Evolutionary conservation across 1,140 invertebrate species (phyloP), one percentile per base, ranked within the genome.

Genomic region (Megalopta genalis): DNA sequence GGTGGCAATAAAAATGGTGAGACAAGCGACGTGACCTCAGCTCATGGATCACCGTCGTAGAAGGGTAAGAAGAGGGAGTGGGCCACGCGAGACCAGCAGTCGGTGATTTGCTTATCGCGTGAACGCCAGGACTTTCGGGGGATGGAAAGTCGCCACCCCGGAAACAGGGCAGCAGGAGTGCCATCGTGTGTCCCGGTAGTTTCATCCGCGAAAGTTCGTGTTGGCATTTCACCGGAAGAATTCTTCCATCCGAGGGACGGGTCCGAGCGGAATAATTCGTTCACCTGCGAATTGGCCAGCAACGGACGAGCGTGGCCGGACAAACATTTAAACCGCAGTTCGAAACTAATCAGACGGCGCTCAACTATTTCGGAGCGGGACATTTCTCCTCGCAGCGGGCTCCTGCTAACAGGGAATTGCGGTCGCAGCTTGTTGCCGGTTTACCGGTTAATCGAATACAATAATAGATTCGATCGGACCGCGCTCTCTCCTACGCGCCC

Each of bases 271-370:
- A 64, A 63, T 27, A 23, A 63, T 77, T 77, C 37, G 63, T 75
- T 60, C 23, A 16, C 27, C 60, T 52, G 75, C 14, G 63, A 77
- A 77, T 71, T 71, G 57, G n/a, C 21, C 12, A 21, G 37, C 23
- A 39, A 21, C 7, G n/a, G 63, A 42, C 7, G 67, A 27, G 12
- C 54, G 32, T 39, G 18, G 18, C 59, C 49, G 67, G 59, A 71
- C 68, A 77, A 77, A 77, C 75, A 77, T 77, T 71, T 63, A 63
- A 77, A 71, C 75, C 68, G 59, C 75, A 71, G 42, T 77, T 77
- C 18, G 16, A 27, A 77, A 77, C 67, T 77, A 77, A 77, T 77
- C 75, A 71, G 46, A 77, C 46, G 32, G n/a, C 23, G 67, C 39
- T 25, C 27, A 71, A 77, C 75, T 77, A 77, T 77, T 77, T 62